phyloP scores from a whole-genome alignment of 2,113 vertebrate genomes.

The Aythya baeri region DNA sequence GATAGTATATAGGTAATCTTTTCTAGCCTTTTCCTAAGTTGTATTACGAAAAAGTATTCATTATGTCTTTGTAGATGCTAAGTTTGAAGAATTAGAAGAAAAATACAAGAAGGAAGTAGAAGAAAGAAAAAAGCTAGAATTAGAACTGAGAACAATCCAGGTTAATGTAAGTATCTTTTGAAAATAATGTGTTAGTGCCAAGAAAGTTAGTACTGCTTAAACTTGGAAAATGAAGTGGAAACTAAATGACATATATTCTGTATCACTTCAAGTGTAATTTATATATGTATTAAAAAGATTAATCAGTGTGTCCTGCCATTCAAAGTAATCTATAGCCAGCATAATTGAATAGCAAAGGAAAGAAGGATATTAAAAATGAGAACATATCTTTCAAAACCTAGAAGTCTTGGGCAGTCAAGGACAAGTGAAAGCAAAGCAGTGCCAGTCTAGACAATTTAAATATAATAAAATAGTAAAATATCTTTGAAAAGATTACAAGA shows the following conservation, averaged over 20 bases:
- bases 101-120: slow-evolving; percentile 89
- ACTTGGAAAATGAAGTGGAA: background rate
- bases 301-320: background rate
- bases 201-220: background rate
- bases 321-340: background rate
- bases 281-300: background rate
- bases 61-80: slow-evolving; percentile 77
- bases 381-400: background rate
- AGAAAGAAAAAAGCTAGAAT: slow-evolving; percentile 86
- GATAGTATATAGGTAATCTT: too few species aligned
- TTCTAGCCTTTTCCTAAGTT: too few species aligned
- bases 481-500: background rate
- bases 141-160: slow-evolving; percentile 84
- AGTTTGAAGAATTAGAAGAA: slow-evolving; percentile 85
- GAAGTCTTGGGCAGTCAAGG: background rate
- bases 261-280: background rate
- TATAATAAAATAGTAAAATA: background rate
- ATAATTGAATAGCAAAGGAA: background rate
- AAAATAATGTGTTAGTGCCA: background rate
- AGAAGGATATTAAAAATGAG: background rate
- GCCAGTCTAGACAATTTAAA: background rate
- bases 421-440: background rate
- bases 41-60: background rate
- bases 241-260: background rate
- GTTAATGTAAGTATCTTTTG: slow-evolving; percentile 78